Conservation (phyloP, 2,888 invertebrate genomes). For the Dryobota labecula region DNA sequence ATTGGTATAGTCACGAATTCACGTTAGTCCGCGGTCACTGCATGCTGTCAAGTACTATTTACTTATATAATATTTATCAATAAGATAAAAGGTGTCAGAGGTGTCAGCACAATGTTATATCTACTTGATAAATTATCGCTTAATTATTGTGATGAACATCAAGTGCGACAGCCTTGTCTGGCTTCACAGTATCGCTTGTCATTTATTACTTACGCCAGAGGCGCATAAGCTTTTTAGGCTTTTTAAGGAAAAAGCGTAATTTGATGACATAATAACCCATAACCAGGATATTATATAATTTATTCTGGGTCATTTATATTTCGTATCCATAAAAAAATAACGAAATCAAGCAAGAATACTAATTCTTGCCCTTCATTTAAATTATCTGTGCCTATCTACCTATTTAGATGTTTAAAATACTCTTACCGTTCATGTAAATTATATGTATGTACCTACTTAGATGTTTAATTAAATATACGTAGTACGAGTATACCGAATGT, state of each 20-base stretch:
- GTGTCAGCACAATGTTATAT: slow-evolving; percentile 8
- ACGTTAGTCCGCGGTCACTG: slow-evolving; percentile 26
- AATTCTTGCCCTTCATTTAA: too few relatives aligned
- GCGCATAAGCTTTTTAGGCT: neutral
- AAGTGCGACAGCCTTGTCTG: slow-evolving; percentile 7
- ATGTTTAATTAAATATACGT: too few relatives aligned
- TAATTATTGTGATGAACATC: slow-evolving; percentile 22
- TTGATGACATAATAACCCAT: too few relatives aligned
- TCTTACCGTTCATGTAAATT: too few relatives aligned
- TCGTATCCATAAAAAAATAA: too few relatives aligned
- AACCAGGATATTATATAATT: neutral
- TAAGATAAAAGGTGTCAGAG: slow-evolving; percentile 7
- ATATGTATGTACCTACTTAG: too few relatives aligned
- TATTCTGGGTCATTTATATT: too few relatives aligned
- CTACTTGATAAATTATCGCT: slow-evolving; percentile 28
- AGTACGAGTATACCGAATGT: too few relatives aligned
- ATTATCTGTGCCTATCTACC: too few relatives aligned
- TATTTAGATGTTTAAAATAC: too few relatives aligned
- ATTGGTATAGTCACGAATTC: slow-evolving; percentile 53
- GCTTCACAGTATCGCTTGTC: neutral
- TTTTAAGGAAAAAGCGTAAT: neutral
- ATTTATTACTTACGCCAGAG: neutral
- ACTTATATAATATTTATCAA: slow-evolving; percentile 41
- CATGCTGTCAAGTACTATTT: slow-evolving; percentile 43
- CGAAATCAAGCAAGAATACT: too few relatives aligned